phyloP scores from a whole-genome alignment of 2,888 invertebrate species.

The Sphaerophoria taeniata region DNA sequence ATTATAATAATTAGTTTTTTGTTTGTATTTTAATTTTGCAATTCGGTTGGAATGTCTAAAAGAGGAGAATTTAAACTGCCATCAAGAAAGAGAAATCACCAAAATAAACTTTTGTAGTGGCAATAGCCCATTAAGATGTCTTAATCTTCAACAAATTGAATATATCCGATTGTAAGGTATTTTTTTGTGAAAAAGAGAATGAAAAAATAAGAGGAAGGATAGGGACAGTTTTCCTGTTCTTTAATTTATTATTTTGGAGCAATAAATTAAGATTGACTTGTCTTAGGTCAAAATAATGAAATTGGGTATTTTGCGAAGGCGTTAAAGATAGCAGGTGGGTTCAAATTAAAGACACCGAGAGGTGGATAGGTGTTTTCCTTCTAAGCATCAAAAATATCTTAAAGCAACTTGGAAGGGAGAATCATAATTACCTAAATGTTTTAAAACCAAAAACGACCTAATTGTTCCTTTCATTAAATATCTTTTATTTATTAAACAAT shows the following conservation, averaged over 20 bases:
- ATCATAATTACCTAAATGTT: constrained; percentile 4
- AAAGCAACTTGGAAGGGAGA: background rate
- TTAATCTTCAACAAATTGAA: constrained; percentile 36
- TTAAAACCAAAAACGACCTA: constrained; percentile 1
- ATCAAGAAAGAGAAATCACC: constrained; percentile 36
- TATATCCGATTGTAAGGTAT: constrained; percentile 17
- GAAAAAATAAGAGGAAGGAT: background rate
- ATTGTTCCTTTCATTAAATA: background rate
- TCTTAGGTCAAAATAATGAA: constrained; percentile 21
- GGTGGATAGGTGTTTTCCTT: background rate
- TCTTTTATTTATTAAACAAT: too few species aligned
- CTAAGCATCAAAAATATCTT: background rate
- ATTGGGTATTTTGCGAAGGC: background rate
- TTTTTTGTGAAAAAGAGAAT: background rate
- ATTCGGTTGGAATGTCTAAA: background rate
- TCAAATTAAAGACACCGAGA: background rate
- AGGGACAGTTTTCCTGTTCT: background rate
- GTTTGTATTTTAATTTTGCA: background rate
- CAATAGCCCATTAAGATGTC: constrained; percentile 26
- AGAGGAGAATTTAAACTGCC: constrained; percentile 14
- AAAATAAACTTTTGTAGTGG: constrained; percentile 27
- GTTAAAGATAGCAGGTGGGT: background rate
- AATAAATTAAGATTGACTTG: constrained; percentile 29
- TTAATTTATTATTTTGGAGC: constrained; percentile 32
- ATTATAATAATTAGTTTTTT: constrained; percentile 36